Evolutionary conservation across 2,113 vertebrate species (phyloP), one percentile per base, ranked within the genome.

Genomic region (Clupea harengus): DNA sequence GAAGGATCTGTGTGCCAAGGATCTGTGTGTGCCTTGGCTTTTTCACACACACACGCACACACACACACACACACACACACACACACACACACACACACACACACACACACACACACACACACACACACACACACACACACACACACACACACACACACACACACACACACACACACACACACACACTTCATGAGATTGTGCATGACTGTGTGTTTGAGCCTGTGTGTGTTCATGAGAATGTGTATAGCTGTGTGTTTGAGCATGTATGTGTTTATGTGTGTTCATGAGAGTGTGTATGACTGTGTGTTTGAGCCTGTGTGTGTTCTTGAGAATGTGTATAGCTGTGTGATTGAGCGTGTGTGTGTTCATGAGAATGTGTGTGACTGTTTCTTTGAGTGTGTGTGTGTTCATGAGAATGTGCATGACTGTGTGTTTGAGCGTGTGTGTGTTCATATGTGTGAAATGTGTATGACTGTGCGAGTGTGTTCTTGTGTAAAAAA

Each of bases 351-450:
- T 67, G 75, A 67, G 60, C 50, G 45, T 22, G 32, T 45, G 9
- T 46, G 81, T 81, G 45, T 13, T 17, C 46, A 25, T 81, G 25
- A n/a, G n/a, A n/a, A n/a, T 44, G 83, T 85, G 78, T 84, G 86
- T 82, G 64, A 60, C 25, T 72, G 17, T 54, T 64, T 67, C 15
- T 4, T 45, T 81, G 72, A 52, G 78, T 50, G 81, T 80, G 82
- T 82, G 81, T 81, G 50, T 80, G 84, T 82, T 39, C 64, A 45
- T 3, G 46, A 7, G 46, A 47, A 9, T 47, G 46, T 45, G 50
- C 75, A 49, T 85, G 50, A 81, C n/a, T n/a, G 81, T 67, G 54
- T 54, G 81, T 81, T 54, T 17, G 83, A 72, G 64, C 6, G 6
- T 28, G 39, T 25, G 78, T 46, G 28, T 72, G 64, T 13, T 1